Conservation (phyloP, 2,888 invertebrate species). For the Netelia fuscicornis region DNA sequence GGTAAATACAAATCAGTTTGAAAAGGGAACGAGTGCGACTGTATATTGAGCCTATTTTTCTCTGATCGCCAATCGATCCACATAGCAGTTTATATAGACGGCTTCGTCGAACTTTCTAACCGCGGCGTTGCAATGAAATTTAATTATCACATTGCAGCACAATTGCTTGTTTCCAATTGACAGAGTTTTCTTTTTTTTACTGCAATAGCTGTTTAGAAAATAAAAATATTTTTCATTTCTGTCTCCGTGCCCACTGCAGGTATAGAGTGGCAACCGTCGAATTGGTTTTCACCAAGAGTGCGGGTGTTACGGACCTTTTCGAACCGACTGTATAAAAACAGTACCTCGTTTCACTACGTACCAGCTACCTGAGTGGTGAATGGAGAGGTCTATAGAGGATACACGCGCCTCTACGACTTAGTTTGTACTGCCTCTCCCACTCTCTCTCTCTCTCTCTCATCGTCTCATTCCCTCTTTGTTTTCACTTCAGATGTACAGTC, state of each 20-base stretch:
- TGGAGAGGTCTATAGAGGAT: constrained; percentile 68
- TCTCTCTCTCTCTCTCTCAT: constrained; percentile 21
- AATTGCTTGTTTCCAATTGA: too few relatives aligned
- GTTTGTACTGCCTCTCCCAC: constrained; percentile 27
- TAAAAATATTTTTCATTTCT: neutral
- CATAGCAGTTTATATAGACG: too few relatives aligned
- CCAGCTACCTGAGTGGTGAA: constrained; percentile 76
- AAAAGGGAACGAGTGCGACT: too few relatives aligned
- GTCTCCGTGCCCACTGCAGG: constrained; percentile 6
- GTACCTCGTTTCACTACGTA: constrained; percentile 50
- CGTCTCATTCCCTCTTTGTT: neutral
- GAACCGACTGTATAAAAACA: constrained; percentile 49
- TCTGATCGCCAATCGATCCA: too few relatives aligned
- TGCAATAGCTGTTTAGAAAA: too few relatives aligned
- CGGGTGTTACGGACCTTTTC: neutral
- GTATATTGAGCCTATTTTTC: too few relatives aligned
- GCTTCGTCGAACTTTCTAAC: too few relatives aligned
- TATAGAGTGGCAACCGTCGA: neutral
- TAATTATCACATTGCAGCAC: too few relatives aligned
- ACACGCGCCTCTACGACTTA: constrained; percentile 55
- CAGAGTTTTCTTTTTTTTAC: too few relatives aligned
- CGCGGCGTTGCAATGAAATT: too few relatives aligned
- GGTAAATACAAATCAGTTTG: too few relatives aligned
- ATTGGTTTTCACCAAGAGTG: neutral
- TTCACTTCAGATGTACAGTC: constrained; percentile 68